phyloP scores from a whole-genome alignment of 2,888 invertebrate genomes.

The Lasius fuliginosus region DNA sequence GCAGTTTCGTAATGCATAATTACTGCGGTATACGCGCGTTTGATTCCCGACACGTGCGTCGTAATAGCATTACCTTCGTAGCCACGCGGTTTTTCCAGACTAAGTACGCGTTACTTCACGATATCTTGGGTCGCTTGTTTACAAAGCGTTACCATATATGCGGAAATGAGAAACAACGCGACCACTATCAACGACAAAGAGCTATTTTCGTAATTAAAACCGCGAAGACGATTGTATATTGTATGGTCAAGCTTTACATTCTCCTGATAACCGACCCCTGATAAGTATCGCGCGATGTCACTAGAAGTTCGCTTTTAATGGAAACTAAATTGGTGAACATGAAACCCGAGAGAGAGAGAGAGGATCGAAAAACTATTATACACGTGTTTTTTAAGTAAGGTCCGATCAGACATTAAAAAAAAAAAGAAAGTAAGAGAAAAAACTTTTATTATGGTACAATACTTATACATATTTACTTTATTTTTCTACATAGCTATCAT shows the following conservation, averaged over 20 bases:
- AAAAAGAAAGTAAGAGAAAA: too few species aligned
- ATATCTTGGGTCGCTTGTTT: slow-evolving; percentile 41
- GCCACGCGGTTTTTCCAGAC: not conserved
- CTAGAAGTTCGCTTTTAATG: slow-evolving; percentile 28
- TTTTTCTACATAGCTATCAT: too few species aligned
- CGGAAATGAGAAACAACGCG: slow-evolving; percentile 52
- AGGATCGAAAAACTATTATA: not conserved
- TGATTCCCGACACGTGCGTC: not conserved
- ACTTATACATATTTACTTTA: too few species aligned
- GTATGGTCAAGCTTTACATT: slow-evolving; percentile 39
- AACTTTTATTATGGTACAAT: too few species aligned
- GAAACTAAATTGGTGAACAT: slow-evolving; percentile 36
- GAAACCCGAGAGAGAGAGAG: not conserved
- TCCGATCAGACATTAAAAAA: too few species aligned
- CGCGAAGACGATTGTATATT: slow-evolving; percentile 23
- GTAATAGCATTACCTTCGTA: slow-evolving; percentile 33
- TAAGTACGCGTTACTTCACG: not conserved
- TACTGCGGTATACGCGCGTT: not conserved
- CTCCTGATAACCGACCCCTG: slow-evolving; percentile 24
- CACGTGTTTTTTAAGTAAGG: too few species aligned
- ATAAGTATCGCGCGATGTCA: slow-evolving; percentile 40
- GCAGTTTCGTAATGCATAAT: slow-evolving; percentile 23
- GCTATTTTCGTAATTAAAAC: slow-evolving; percentile 59
- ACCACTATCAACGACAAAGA: slow-evolving; percentile 30
- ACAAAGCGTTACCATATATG: slow-evolving; percentile 29